Conservation (phyloP, 2,113 vertebrate genomes). For the Cyanoramphus novaezelandiae region DNA sequence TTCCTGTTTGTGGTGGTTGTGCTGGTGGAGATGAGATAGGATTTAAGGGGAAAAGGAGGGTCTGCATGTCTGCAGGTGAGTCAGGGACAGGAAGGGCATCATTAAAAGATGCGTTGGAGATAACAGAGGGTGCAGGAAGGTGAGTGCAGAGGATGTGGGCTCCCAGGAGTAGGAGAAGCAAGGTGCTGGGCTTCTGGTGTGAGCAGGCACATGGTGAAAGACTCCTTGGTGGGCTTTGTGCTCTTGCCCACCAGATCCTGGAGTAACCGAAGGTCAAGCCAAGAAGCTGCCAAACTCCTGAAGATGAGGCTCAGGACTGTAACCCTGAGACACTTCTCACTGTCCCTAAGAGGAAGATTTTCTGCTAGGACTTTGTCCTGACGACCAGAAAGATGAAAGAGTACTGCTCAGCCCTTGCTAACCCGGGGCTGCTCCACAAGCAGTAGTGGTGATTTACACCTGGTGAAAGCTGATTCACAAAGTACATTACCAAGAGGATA, state of each 20-base stretch:
- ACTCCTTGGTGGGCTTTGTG: not conserved
- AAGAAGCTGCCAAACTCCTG: not conserved
- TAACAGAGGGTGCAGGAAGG: not conserved
- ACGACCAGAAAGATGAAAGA: not conserved
- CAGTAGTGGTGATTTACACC: not conserved
- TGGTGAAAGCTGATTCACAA: not conserved
- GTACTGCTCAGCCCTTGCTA: not conserved
- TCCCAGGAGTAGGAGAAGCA: not conserved
- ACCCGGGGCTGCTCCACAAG: fast-evolving
- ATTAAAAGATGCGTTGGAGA: not conserved
- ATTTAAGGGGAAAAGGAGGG: not conserved
- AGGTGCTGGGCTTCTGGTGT: not conserved
- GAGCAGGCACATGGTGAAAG: not conserved
- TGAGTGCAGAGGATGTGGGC: conserved; percentile 1
- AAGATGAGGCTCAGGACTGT: not conserved
- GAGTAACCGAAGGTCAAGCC: not conserved
- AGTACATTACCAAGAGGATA: not conserved
- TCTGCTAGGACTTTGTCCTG: not conserved
- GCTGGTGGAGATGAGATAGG: not conserved
- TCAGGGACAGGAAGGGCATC: not conserved
- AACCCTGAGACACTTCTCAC: not conserved
- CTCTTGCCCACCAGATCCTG: not conserved
- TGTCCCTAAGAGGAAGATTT: not conserved
- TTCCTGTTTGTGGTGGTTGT: not conserved
- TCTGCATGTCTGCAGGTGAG: not conserved